Conservation (phyloP, 2,113 vertebrate species). For the Microcebus lehilahytsara region DNA sequence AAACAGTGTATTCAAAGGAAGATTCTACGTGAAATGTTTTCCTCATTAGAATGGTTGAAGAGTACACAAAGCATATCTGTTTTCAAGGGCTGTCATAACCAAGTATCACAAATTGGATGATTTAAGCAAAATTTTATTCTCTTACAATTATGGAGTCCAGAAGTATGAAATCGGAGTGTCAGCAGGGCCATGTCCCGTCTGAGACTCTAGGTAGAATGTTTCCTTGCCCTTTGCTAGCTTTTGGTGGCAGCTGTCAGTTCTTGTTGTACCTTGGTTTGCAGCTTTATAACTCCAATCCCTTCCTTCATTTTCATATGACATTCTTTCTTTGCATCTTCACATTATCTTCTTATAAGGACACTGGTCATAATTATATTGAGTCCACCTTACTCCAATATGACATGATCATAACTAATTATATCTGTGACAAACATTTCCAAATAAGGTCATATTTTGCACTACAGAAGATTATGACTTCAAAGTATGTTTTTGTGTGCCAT, state of each 20-base stretch:
- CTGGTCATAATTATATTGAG: neutral
- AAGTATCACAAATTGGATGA: neutral
- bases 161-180: neutral
- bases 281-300: neutral
- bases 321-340: neutral
- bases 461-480: neutral
- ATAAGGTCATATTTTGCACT: neutral
- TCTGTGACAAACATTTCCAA: neutral
- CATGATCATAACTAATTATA: neutral
- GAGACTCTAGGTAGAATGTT: neutral
- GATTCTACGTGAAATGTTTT: neutral
- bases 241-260: neutral
- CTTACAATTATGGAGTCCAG: neutral
- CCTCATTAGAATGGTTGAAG: neutral
- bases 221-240: neutral
- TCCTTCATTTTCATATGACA: neutral
- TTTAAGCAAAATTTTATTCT: neutral
- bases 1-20: neutral
- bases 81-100: neutral
- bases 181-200: rapidly evolving
- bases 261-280: neutral
- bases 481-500: neutral
- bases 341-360: neutral
- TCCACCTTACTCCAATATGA: no score
- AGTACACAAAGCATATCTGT: neutral